Base-by-base conservation (phyloP, 2,797 vertebrate genomes). In the Tangara arthus region DNA sequence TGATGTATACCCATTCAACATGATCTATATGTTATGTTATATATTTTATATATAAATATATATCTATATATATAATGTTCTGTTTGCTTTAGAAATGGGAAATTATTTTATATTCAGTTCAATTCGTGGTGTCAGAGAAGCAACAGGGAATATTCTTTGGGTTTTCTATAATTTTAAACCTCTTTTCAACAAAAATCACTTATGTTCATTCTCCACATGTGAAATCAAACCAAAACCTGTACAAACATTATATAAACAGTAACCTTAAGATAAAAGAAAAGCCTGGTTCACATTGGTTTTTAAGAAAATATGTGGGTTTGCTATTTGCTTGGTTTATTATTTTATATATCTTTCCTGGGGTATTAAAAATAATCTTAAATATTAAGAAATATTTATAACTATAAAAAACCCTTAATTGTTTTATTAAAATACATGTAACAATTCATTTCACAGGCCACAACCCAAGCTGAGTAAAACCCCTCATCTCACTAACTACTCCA, bases 21-120 rank as follows among this genome's bases (percentile, higher is more conserved):
- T 1, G 0, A 15, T 75, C 5, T 69, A 16, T 23, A n/a, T 1
- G 0, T 19, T 59, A 46, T 14, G 2, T 26, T 32, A 15, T 42
- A 18, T 13, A 27, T 59, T 27, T 26, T 27, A 4, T 13, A 27
- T 9, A 37, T 37, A 59, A 26, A 55, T 42, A 17, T 49, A 6
- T 8, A 21, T 35, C 11, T 32, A 7, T 35, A 46, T 35, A 46
- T 9, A 56, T 44, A 59, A 59, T 60, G 3, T 68, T 28, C 41
- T 69, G 1, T 14, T 80, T 61, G 8, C 5, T 86, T 75, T 61
- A 57, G 50, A 69, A 14, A 30, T 53, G 19, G 8, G 4, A 75
- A 63, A 8, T 26, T 72, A 49, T 23, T 94, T 59, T 32, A 37
- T 49, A 66, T 52, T 78, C 23, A 24, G 5, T 60, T 87, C 37